phyloP scores from a whole-genome alignment of 2,888 invertebrate genomes.

The Apamea monoglypha region DNA sequence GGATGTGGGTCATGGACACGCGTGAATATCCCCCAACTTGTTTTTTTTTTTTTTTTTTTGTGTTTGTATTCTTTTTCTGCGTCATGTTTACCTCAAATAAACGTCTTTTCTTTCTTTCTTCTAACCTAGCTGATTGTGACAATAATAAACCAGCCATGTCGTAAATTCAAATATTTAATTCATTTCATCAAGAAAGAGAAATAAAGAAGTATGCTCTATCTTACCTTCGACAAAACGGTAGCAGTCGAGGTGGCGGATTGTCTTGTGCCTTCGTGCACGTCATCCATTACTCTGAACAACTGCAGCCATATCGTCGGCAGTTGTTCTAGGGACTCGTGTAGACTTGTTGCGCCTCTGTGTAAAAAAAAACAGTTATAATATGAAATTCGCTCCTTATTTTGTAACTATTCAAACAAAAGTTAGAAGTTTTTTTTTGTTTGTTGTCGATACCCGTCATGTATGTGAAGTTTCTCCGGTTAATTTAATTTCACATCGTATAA shows the following conservation, averaged over 20 bases:
- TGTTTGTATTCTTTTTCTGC: too few relatives aligned
- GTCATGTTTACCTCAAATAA: too few relatives aligned
- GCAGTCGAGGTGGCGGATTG: constrained; percentile 93
- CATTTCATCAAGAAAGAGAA: background rate
- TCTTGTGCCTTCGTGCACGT: constrained; percentile 97
- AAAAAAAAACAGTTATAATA: background rate
- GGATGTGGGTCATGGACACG: too few relatives aligned
- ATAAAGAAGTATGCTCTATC: background rate
- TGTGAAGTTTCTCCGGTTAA: background rate
- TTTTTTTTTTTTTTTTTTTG: too few relatives aligned
- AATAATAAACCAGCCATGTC: background rate
- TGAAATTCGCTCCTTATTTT: background rate
- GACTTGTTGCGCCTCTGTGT: constrained; percentile 82
- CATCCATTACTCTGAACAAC: constrained; percentile 97
- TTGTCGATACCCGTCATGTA: background rate
- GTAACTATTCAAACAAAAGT: background rate
- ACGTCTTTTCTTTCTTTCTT: too few relatives aligned
- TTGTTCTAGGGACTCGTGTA: constrained; percentile 82
- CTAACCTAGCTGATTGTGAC: too few relatives aligned
- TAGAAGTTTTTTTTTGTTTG: background rate
- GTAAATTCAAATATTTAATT: background rate
- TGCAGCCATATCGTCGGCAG: constrained; percentile 94
- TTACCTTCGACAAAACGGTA: constrained; percentile 93
- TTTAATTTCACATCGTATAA: background rate
- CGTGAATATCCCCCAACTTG: too few relatives aligned